Conservation (phyloP, 1,140 invertebrate species). For the Helicoverpa armigera region DNA sequence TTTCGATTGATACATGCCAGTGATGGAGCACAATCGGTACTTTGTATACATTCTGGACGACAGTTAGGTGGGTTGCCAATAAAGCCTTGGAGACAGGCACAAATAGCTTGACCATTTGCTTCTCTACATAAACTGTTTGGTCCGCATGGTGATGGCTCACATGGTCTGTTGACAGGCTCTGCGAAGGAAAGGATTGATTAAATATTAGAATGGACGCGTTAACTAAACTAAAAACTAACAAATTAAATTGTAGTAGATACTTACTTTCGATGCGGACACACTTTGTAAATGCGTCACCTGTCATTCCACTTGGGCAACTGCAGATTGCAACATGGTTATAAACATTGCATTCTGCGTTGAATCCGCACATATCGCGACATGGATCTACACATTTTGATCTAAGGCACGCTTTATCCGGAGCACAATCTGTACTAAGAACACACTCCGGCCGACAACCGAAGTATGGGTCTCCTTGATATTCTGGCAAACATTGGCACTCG, state of each 20-base stretch:
- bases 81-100: slow-evolving; percentile 89
- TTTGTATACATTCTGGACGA: slow-evolving; percentile 91
- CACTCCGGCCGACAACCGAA: slow-evolving; percentile 90
- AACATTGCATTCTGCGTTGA: slow-evolving; percentile 88
- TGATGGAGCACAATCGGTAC: slow-evolving; percentile 89
- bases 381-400: slow-evolving; percentile 92
- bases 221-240: not conserved
- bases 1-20: slow-evolving; percentile 92
- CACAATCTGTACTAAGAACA: slow-evolving; percentile 90
- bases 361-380: slow-evolving; percentile 90
- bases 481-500: slow-evolving; percentile 89
- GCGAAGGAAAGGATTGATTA: slow-evolving; percentile 52
- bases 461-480: slow-evolving; percentile 89
- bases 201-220: not conserved
- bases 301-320: slow-evolving; percentile 87
- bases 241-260: slow-evolving; percentile 21
- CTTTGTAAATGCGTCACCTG: slow-evolving; percentile 88
- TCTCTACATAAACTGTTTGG: slow-evolving; percentile 91
- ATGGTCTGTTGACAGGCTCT: slow-evolving; percentile 84
- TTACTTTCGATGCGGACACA: slow-evolving; percentile 83
- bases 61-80: slow-evolving; percentile 91
- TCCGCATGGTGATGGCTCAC: slow-evolving; percentile 92
- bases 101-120: slow-evolving; percentile 89
- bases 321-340: slow-evolving; percentile 90
- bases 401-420: slow-evolving; percentile 89